These are phyloP conservation scores for Drosophila micromelanica DNA, from an alignment of 1,140 invertebrate genomes.

Conservation along the genomic window DNA sequence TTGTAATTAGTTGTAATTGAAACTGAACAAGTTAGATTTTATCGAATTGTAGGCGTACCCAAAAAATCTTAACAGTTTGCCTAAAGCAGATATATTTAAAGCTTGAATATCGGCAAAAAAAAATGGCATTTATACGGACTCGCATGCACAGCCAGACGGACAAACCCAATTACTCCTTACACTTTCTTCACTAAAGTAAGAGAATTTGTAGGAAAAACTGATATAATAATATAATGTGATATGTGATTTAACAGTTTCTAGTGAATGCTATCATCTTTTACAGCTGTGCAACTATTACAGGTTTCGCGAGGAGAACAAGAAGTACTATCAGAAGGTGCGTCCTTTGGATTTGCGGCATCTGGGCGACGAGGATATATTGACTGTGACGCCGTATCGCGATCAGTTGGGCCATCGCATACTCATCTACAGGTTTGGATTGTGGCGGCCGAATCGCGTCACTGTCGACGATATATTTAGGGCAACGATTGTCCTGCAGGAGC, in stretches of 20 bases:
- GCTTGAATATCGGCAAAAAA: too few species aligned
- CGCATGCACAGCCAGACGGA: too few species aligned
- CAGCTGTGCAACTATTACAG: conserved; percentile 91
- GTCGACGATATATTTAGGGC: conserved; percentile 90
- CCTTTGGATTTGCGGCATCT: conserved; percentile 88
- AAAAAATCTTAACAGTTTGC: too few species aligned
- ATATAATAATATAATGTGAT: too few species aligned
- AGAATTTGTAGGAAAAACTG: too few species aligned
- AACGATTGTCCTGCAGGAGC: conserved; percentile 89
- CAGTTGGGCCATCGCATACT: conserved; percentile 86
- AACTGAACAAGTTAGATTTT: too few species aligned
- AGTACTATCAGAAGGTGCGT: conserved; percentile 88
- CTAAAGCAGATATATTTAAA: too few species aligned
- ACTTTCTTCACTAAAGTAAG: too few species aligned
- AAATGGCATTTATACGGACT: too few species aligned
- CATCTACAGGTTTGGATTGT: conserved; percentile 86
- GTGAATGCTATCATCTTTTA: conserved; percentile 48
- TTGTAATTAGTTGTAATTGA: too few species aligned
- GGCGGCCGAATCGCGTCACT: conserved; percentile 88
- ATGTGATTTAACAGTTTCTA: conserved; percentile 5
- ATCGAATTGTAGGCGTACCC: too few species aligned
- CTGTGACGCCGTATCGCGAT: conserved; percentile 90
- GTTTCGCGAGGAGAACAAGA: conserved; percentile 90
- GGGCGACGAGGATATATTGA: conserved; percentile 89
- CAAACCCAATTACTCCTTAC: too few species aligned